Base-by-base conservation (phyloP, 2,888 invertebrate species). In the Lepidocyrtinus sp. region DNA sequence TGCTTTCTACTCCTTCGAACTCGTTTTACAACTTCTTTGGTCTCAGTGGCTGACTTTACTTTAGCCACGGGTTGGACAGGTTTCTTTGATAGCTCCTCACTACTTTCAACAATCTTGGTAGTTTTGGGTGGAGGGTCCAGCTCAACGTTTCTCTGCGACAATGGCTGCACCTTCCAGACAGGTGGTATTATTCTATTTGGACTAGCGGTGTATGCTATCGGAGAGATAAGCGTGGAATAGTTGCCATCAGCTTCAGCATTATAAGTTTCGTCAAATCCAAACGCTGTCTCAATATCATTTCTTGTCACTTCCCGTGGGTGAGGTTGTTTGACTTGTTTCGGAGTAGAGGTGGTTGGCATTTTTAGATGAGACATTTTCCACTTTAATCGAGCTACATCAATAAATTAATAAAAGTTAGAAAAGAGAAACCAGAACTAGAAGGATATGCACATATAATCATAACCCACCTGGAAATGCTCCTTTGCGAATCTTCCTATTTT, bases 271-370 rank as follows among this genome's bases (percentile, higher is more conserved):
- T 83, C 83, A 71, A 84, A 84, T 0, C 84, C 84, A 81, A 84
- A 84, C 9, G 78, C 77, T 1, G 77, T 78, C 0, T 82, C 82
- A 0, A 82, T 69, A 61, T 84, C 84, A 7, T 67, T 21, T 1
- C 72, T 74, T 1, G 75, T 70, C 5, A 65, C n/a, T 26, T 63
- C 50, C 1, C 24, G n/a, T n/a, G 50, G 7, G 12, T 12, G 55
- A 1, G 62, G 55, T n/a, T 81, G 50, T 21, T 61, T 70, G 9
- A 70, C 62, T n/a, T n/a, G n/a, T 15, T 77, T 81, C 21, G 85
- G 85, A 0, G 85, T 85, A 7, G 85, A 85, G 2, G 85, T 85
- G 7, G 82, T 77, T 1, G 83, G 83, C 69, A 82, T 78, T 21
- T 50, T 46, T 50, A 70, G 81, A 55, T 82, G 81, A 15, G 70